phyloP scores from a whole-genome alignment of 2,797 vertebrate genomes.

The Dryobates pubescens region DNA sequence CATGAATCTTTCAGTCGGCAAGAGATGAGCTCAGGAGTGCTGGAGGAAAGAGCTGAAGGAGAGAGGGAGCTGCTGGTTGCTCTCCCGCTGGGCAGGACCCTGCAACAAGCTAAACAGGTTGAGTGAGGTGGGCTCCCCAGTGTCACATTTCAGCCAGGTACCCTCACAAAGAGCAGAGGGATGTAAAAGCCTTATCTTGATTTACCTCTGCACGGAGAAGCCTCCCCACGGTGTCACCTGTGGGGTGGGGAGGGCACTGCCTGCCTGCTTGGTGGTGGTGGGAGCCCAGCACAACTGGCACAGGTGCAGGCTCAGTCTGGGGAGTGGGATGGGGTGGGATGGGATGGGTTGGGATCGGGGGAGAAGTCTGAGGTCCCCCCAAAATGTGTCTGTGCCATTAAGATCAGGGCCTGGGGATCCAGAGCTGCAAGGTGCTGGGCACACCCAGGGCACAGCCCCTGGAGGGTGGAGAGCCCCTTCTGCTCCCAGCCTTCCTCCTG shows the following conservation, averaged over 20 bases:
- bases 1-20: not conserved
- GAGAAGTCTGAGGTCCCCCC: not conserved
- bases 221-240: fast-evolving
- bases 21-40: not conserved
- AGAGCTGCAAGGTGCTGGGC: not conserved
- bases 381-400: fast-evolving
- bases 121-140: not conserved
- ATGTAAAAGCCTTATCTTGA: not conserved
- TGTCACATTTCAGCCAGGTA: conserved; percentile 18
- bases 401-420: not conserved
- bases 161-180: not conserved
- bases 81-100: not conserved
- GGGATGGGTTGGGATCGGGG: no score
- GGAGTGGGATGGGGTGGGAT: no score
- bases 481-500: not conserved
- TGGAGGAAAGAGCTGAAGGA: not conserved
- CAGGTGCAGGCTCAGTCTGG: not conserved
- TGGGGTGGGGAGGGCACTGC: not conserved
- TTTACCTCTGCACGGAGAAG: not conserved
- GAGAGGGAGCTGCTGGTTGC: not conserved
- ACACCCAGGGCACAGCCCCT: not conserved
- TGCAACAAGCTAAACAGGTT: conserved; percentile 1
- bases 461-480: not conserved
- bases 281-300: not conserved
- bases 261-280: not conserved